phyloP scores from a whole-genome alignment of 2,797 vertebrate species.

The Anguilla anguilla region DNA sequence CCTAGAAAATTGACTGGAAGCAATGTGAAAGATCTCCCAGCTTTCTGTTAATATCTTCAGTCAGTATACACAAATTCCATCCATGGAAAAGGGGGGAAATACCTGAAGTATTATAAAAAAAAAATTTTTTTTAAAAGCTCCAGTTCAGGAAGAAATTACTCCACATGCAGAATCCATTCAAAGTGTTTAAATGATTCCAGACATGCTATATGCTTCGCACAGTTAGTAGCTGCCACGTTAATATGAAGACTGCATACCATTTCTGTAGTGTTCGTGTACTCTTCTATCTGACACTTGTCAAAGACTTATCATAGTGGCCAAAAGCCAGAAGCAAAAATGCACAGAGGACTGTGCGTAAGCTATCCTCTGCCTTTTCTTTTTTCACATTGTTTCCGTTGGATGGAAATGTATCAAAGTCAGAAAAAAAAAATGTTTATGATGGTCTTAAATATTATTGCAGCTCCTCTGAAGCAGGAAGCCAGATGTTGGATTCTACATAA shows the following conservation, averaged over 20 bases:
- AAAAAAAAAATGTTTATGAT: slow-evolving; percentile 59
- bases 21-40: not conserved
- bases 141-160: slow-evolving; percentile 65
- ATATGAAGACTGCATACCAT: slow-evolving; percentile 36
- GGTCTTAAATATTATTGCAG: slow-evolving; percentile 60
- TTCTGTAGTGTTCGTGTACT: slow-evolving; percentile 41
- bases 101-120: slow-evolving; percentile 9
- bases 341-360: not conserved
- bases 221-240: slow-evolving; percentile 22
- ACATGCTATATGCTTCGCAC: slow-evolving; percentile 46
- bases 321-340: slow-evolving; percentile 20
- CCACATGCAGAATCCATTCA: slow-evolving; percentile 67
- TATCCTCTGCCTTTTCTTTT: slow-evolving; percentile 43
- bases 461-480: slow-evolving; percentile 42
- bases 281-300: slow-evolving; percentile 44
- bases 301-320: slow-evolving; percentile 43
- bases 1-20: not conserved
- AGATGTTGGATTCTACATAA: slow-evolving; percentile 47
- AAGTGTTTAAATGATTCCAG: slow-evolving; percentile 72
- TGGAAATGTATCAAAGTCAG: slow-evolving; percentile 56
- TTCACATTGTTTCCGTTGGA: slow-evolving; percentile 39
- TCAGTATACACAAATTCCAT: not conserved
- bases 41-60: not conserved
- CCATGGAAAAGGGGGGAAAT: slow-evolving; percentile 9
- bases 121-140: slow-evolving; percentile 59